A percentile compares a stretch with the other conserved stretches of the same genome.
Evolutionary conservation across 2,113 vertebrate species (phyloP).

Genomic region (Aspidoscelis tigris): DNA sequence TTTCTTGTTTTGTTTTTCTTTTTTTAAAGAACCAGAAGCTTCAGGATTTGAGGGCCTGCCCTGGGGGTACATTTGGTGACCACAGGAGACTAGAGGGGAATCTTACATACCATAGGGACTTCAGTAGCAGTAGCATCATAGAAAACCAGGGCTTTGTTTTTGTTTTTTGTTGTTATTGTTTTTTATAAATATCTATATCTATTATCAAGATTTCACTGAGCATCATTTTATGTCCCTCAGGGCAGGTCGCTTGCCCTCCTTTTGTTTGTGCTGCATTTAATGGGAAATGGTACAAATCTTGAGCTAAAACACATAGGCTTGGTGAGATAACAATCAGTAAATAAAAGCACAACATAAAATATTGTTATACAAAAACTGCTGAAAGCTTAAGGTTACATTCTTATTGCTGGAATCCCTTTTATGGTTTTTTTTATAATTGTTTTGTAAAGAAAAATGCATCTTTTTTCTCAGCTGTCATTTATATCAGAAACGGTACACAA

Average conservation of each 20-base stretch:
- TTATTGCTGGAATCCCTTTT: constrained; percentile 46
- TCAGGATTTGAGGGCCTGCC: constrained; percentile 1
- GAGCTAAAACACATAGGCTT: constrained; percentile 42
- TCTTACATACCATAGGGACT: constrained; percentile 18
- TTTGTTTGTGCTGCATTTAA: constrained; percentile 46
- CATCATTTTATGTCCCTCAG: constrained; percentile 23
- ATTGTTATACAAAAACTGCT: constrained; percentile 12
- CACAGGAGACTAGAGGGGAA: constrained; percentile 29
- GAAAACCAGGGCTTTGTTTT: neutral
- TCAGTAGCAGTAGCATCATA: constrained; percentile 26
- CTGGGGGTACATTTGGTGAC: constrained; percentile 26
- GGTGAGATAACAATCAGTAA: constrained; percentile 60
- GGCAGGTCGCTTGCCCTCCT: constrained; percentile 44
- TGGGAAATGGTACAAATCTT: constrained; percentile 52
- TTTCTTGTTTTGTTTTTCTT: constrained; percentile 20
- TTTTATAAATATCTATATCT: neutral
- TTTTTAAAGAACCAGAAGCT: neutral
- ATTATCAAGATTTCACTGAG: constrained; percentile 37
- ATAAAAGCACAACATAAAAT: constrained; percentile 58
- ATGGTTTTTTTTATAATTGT: constrained; percentile 19
- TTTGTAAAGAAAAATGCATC: constrained; percentile 41
- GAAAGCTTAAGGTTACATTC: constrained; percentile 37
- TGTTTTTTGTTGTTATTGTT: neutral
- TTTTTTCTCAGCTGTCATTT: constrained; percentile 46
- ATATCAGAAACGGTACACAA: constrained; percentile 26